A percentile compares a stretch with the other conserved stretches of the same genome.
phyloP scores from a whole-genome alignment of 2,888 invertebrate species.

The Spodoptera picta region DNA sequence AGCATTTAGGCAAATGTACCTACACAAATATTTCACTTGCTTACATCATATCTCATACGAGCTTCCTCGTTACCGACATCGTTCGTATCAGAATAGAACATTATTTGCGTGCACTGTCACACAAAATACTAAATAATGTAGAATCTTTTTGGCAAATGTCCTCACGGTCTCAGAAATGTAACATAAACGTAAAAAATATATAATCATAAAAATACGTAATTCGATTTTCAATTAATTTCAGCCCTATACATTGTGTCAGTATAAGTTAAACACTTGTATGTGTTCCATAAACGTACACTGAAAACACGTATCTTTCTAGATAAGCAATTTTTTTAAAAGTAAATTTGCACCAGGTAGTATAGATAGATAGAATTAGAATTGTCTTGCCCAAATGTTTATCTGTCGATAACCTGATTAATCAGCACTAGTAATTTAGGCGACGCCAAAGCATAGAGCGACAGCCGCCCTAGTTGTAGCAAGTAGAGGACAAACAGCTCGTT shows the following conservation, averaged over 20 bases:
- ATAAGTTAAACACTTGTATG: too few species aligned
- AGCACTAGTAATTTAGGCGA: slow-evolving; percentile 45
- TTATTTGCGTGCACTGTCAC: slow-evolving; percentile 48
- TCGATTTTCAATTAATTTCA: too few species aligned
- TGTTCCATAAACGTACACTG: too few species aligned
- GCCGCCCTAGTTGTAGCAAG: slow-evolving; percentile 75
- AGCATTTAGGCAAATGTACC: slow-evolving; percentile 84
- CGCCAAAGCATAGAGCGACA: slow-evolving; percentile 62
- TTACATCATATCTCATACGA: slow-evolving; percentile 61
- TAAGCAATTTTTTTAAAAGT: too few species aligned
- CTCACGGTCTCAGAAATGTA: too few species aligned
- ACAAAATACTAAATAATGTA: slow-evolving; percentile 28
- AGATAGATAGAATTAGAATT: too few species aligned
- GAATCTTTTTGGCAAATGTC: slow-evolving; percentile 16
- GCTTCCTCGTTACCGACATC: slow-evolving; percentile 57
- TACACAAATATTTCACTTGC: slow-evolving; percentile 73
- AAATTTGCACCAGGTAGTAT: too few species aligned
- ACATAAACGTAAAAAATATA: too few species aligned
- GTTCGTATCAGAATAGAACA: slow-evolving; percentile 49
- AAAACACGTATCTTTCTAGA: too few species aligned
- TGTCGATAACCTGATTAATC: slow-evolving; percentile 40
- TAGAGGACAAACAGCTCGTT: slow-evolving; percentile 88
- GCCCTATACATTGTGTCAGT: too few species aligned
- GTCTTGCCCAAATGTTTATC: too few species aligned
- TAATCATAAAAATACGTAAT: too few species aligned